phyloP scores from a whole-genome alignment of 2,888 invertebrate genomes.

The Pseudococcus jackbeardsleyi region DNA sequence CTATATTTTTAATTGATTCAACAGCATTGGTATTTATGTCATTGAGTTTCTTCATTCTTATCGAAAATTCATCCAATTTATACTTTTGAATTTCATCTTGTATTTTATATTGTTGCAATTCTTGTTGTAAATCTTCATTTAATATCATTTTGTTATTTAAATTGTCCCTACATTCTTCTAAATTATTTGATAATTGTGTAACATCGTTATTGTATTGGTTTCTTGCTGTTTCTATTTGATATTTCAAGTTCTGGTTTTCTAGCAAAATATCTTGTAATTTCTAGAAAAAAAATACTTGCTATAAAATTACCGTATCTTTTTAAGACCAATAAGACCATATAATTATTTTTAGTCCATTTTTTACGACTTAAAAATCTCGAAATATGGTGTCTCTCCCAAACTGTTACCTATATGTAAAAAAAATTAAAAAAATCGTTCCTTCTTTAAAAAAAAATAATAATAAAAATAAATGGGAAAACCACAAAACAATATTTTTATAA shows the following conservation, averaged over 20 bases:
- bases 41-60: slow-evolving; percentile 19
- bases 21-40: slow-evolving; percentile 31
- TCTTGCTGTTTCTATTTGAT: background rate
- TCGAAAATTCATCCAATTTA: background rate
- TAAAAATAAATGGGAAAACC: no score
- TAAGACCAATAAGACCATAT: no score
- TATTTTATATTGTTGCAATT: slow-evolving; percentile 4
- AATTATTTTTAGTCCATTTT: no score
- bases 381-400: no score
- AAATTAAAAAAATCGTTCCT: no score
- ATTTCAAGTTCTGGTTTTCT: slow-evolving; percentile 28
- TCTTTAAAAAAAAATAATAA: no score
- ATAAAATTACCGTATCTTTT: no score
- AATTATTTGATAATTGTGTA: slow-evolving; percentile 1
- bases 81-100: slow-evolving; percentile 34
- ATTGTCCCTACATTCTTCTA: slow-evolving; percentile 38
- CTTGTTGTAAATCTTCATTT: slow-evolving; percentile 24
- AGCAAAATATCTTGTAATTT: slow-evolving; percentile 29
- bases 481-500: no score
- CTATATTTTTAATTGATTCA: slow-evolving; percentile 9
- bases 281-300: slow-evolving; percentile 9
- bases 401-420: no score
- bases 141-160: slow-evolving; percentile 14
- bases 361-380: no score
- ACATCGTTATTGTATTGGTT: slow-evolving; percentile 30